Percentiles rank a stretch among this genome's conserved stretches.
phyloP scores from a whole-genome alignment of 1,140 invertebrate species.

The Procambarus clarkii region DNA sequence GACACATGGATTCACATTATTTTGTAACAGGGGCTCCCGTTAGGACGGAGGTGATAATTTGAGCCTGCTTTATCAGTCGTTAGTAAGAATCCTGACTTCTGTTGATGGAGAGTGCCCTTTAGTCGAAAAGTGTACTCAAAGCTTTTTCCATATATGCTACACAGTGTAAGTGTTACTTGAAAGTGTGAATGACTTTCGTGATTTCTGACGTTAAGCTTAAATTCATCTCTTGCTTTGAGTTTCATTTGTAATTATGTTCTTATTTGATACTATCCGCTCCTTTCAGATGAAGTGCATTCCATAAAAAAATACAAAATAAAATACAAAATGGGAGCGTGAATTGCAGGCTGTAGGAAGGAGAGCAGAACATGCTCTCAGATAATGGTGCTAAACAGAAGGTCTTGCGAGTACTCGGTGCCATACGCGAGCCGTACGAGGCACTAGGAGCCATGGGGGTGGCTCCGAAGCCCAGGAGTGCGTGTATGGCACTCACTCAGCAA shows the following conservation, averaged over 20 bases:
- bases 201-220: slow-evolving; percentile 22
- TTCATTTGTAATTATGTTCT: slow-evolving; percentile 12
- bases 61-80: slow-evolving; percentile 15
- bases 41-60: slow-evolving; percentile 1
- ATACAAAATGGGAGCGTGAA: not conserved
- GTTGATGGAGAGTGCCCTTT: not conserved
- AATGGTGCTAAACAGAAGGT: slow-evolving; percentile 47
- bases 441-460: slow-evolving; percentile 54
- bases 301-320: slow-evolving; percentile 18
- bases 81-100: slow-evolving; percentile 25
- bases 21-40: not conserved
- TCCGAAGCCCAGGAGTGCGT: slow-evolving; percentile 31
- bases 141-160: slow-evolving; percentile 46
- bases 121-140: slow-evolving; percentile 28
- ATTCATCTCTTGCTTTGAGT: slow-evolving; percentile 41
- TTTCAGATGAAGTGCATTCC: slow-evolving; percentile 30
- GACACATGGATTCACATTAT: not conserved
- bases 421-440: slow-evolving; percentile 28
- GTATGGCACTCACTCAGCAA: not conserved
- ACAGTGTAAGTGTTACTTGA: slow-evolving; percentile 33
- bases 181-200: slow-evolving; percentile 32
- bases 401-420: slow-evolving; percentile 17
- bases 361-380: not conserved
- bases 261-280: slow-evolving; percentile 28
- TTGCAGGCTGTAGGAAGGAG: not conserved